These are phyloP conservation scores for Pseudomugil tenellus DNA, from an alignment of 2,797 vertebrate genomes.

Conservation along the genomic window DNA sequence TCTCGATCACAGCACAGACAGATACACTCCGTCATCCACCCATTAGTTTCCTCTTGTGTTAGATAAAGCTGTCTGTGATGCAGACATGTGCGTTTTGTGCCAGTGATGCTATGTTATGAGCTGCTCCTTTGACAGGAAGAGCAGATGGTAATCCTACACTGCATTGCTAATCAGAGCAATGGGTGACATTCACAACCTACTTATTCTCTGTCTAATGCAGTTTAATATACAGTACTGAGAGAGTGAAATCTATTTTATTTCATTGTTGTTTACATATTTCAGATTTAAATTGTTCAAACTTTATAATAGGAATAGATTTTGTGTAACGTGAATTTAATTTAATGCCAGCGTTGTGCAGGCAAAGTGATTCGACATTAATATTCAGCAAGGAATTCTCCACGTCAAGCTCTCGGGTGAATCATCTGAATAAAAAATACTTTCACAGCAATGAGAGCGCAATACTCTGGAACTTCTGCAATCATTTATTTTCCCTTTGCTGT, in stretches of 20 bases:
- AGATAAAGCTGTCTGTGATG: slow-evolving; percentile 40
- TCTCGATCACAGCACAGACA: slow-evolving; percentile 3
- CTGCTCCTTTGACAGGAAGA: slow-evolving; percentile 44
- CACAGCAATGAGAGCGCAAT: background rate
- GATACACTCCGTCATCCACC: slow-evolving; percentile 11
- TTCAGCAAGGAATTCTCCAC: slow-evolving; percentile 37
- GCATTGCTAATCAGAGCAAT: slow-evolving; percentile 48
- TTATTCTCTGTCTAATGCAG: slow-evolving; percentile 6
- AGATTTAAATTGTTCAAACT: slow-evolving; percentile 11
- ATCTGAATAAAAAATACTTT: slow-evolving; percentile 29
- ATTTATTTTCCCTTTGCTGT: background rate
- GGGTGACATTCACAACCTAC: slow-evolving; percentile 2
- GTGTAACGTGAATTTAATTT: slow-evolving; percentile 23
- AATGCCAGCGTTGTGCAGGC: slow-evolving; percentile 28
- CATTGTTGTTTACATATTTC: slow-evolving; percentile 2
- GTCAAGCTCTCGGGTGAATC: slow-evolving; percentile 39
- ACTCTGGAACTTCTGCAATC: background rate
- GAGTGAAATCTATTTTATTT: background rate
- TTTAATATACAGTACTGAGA: slow-evolving; percentile 11
- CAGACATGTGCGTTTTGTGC: slow-evolving; percentile 39
- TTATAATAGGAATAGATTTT: background rate
- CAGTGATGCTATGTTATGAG: slow-evolving; percentile 51
- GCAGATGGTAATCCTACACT: slow-evolving; percentile 44
- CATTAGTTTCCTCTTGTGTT: slow-evolving; percentile 19
- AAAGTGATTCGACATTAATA: slow-evolving; percentile 49